Conservation (phyloP, 2,888 invertebrate genomes). For the Gandaritis pyraliata region DNA sequence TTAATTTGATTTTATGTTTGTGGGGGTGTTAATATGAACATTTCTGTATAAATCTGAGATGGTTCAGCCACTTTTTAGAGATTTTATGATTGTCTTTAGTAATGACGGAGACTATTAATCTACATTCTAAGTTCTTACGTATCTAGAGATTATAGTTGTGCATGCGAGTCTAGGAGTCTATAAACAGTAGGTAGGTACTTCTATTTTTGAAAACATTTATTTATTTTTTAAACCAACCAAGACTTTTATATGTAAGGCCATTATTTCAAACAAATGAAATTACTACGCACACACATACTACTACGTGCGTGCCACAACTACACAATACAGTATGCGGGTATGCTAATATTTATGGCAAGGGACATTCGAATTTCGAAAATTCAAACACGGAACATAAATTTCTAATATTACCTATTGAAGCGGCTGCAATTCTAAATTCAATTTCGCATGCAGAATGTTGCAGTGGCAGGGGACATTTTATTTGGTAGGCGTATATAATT, state of each 20-base stretch:
- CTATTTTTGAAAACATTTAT: too few species aligned
- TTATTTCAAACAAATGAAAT: too few species aligned
- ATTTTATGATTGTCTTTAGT: constrained; percentile 11
- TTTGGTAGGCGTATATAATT: constrained; percentile 85
- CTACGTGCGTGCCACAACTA: too few species aligned
- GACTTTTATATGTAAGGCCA: too few species aligned
- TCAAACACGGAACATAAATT: constrained; percentile 79
- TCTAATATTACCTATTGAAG: constrained; percentile 81
- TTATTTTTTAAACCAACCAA: too few species aligned
- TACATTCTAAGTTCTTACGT: too few species aligned
- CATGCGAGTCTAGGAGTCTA: too few species aligned
- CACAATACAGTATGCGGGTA: constrained; percentile 11
- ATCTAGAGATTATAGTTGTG: too few species aligned
- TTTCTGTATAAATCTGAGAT: constrained; percentile 25
- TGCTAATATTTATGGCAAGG: constrained; percentile 63
- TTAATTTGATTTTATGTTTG: constrained; percentile 43
- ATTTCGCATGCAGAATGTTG: constrained; percentile 82
- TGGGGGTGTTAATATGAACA: constrained; percentile 37
- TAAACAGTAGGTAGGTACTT: too few species aligned
- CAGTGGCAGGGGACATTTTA: constrained; percentile 72
- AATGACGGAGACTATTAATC: too few species aligned
- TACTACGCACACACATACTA: too few species aligned
- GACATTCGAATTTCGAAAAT: constrained; percentile 60
- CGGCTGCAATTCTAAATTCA: constrained; percentile 81
- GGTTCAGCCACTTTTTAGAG: constrained; percentile 2